phyloP scores from a whole-genome alignment of 2,113 vertebrate species.

The Machaerirhynchus nigripectus region DNA sequence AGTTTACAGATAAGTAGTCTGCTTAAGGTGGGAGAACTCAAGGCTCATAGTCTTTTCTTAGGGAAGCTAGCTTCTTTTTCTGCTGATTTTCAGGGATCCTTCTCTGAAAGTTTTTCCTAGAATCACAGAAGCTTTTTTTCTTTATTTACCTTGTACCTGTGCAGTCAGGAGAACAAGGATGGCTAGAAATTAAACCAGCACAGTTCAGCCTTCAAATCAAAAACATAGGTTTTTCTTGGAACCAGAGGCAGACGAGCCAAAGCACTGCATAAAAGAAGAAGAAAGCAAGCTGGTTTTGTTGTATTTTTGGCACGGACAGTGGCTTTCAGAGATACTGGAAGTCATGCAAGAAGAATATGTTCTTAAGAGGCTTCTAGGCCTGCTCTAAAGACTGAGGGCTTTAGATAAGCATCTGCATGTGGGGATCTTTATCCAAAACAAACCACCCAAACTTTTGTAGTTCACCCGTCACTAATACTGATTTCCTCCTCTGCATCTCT shows the following conservation, averaged over 20 bases:
- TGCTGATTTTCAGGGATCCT: background rate
- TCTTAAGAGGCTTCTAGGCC: background rate
- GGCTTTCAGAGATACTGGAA: conserved; percentile 17
- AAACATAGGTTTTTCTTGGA: background rate
- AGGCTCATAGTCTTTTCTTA: background rate
- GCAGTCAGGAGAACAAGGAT: background rate
- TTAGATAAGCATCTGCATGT: conserved; percentile 20
- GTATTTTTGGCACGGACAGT: background rate
- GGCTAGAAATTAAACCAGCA: background rate
- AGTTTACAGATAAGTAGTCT: background rate
- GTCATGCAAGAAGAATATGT: background rate
- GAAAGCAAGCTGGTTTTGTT: background rate
- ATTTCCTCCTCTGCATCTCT: background rate
- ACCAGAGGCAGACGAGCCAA: conserved; percentile 1
- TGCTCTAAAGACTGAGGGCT: background rate
- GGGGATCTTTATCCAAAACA: conserved; percentile 16
- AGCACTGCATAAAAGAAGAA: background rate
- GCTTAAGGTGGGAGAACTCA: background rate
- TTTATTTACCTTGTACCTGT: background rate
- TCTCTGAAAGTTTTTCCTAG: background rate
- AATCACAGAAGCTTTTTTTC: background rate
- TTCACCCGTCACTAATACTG: background rate
- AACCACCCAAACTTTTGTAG: background rate
- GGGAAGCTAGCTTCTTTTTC: background rate
- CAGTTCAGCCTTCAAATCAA: background rate